Conservation (phyloP, 2,888 invertebrate genomes). For the Dasysyrphus albostriatus region DNA sequence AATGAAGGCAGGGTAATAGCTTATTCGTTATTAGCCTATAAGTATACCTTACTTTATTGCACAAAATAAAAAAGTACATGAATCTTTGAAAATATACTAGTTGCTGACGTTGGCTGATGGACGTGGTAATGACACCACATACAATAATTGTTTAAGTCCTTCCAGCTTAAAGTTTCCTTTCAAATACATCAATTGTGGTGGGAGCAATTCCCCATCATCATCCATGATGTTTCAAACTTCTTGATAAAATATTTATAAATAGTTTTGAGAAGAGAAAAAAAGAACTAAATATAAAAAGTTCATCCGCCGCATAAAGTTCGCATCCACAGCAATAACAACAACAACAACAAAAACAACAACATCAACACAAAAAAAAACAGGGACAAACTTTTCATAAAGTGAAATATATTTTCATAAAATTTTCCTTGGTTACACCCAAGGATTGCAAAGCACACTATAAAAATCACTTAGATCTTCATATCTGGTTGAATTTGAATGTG, state of each 20-base stretch:
- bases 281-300: not conserved
- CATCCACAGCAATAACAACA: not conserved
- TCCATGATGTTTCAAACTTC: conserved; percentile 9
- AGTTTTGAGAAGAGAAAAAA: conserved; percentile 3
- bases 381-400: conserved; percentile 35
- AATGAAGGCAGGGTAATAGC: not conserved
- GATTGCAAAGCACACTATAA: conserved; percentile 38
- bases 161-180: not conserved
- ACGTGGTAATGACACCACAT: not conserved
- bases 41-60: conserved; percentile 1
- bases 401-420: conserved; percentile 57
- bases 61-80: conserved; percentile 14
- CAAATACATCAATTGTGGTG: not conserved
- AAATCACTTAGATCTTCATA: conserved; percentile 50
- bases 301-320: conserved; percentile 6
- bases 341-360: not conserved
- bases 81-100: conserved; percentile 29
- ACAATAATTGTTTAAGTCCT: not conserved
- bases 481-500: conserved; percentile 33
- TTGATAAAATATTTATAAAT: conserved; percentile 36
- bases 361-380: not conserved
- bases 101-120: not conserved
- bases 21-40: not conserved
- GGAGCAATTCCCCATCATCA: not conserved
- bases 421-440: conserved; percentile 23